These are phyloP conservation scores for Bucco capensis DNA, from an alignment of 2,113 vertebrate species.

Conservation along the genomic window DNA sequence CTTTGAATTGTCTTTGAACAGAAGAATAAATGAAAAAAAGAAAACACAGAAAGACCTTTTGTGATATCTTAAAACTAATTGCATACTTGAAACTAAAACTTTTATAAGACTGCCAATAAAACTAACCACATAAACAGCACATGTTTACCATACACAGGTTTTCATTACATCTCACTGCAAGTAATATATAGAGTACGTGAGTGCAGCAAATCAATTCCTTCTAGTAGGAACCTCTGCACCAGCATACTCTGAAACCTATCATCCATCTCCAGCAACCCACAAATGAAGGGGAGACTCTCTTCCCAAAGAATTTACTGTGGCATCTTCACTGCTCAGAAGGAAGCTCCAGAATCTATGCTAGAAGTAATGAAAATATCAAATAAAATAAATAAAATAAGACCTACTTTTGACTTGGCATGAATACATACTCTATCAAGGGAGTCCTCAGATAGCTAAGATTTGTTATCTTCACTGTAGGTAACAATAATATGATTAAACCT, in stretches of 20 bases:
- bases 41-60: background rate
- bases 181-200: accelerated
- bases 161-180: background rate
- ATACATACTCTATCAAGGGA: too few species aligned
- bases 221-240: background rate
- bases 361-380: background rate
- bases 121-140: background rate
- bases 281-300: background rate
- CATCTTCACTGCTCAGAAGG: background rate
- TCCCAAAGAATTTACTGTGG: background rate
- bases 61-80: background rate
- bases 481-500: background rate
- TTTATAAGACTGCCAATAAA: background rate
- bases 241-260: background rate
- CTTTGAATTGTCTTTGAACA: background rate
- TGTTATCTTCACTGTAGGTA: background rate
- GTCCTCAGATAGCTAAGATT: background rate
- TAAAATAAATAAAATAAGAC: background rate
- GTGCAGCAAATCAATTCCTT: background rate
- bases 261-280: background rate
- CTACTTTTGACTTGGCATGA: background rate
- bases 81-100: background rate
- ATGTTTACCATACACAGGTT: background rate
- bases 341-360: background rate
- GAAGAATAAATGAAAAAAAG: background rate